Percentiles rank a stretch among this genome's conserved stretches.
Evolutionary conservation across 2,797 vertebrate genomes (phyloP).

Genomic region (Nasua narica): DNA sequence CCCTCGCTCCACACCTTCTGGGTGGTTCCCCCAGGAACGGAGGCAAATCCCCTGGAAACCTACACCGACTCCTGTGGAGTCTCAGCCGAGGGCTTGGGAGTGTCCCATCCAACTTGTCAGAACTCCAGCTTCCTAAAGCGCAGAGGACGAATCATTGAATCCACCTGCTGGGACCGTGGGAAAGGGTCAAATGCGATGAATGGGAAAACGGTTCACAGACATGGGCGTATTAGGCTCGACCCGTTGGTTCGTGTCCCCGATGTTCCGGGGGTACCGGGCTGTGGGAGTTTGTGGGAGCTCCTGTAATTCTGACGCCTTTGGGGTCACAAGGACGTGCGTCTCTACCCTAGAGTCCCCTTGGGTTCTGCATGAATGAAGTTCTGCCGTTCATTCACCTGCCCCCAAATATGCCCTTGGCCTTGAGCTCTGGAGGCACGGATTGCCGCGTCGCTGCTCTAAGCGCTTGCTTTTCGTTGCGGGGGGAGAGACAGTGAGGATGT

Average conservation of each 20-base stretch:
- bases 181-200: no score
- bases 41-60: not conserved
- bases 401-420: not conserved
- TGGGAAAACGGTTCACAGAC: not conserved
- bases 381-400: not conserved
- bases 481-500: fast-evolving
- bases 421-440: not conserved
- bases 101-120: not conserved
- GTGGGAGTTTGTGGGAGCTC: not conserved
- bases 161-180: not conserved
- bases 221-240: not conserved
- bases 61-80: not conserved
- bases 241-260: not conserved
- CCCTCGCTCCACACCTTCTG: fast-evolving
- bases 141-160: not conserved
- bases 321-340: not conserved
- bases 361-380: not conserved
- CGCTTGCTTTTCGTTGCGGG: not conserved
- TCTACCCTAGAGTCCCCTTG: not conserved
- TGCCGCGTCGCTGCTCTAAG: not conserved
- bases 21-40: not conserved
- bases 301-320: not conserved
- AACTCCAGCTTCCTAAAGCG: not conserved
- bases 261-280: not conserved
- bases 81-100: not conserved